Evolutionary conservation across 2,888 invertebrate genomes (phyloP).

Genomic region (Antheraea yamamai): DNA sequence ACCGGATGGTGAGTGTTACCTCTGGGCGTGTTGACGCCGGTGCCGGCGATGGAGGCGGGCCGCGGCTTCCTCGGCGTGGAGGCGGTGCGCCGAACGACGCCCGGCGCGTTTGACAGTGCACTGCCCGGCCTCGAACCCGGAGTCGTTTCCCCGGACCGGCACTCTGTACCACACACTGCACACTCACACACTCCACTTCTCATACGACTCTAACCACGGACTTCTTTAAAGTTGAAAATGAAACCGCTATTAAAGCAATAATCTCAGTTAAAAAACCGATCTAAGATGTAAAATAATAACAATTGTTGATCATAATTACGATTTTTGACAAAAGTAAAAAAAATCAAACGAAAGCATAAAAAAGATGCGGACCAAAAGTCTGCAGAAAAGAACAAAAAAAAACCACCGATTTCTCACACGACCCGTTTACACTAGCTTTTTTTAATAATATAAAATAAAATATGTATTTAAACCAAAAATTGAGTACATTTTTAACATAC

Average conservation of each 20-base stretch:
- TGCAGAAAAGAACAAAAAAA: too few species aligned
- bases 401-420: too few species aligned
- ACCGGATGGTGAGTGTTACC: constrained; percentile 41
- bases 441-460: too few species aligned
- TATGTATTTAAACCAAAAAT: too few species aligned
- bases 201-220: neutral
- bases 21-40: constrained; percentile 86
- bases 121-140: constrained; percentile 92
- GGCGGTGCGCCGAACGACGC: constrained; percentile 79
- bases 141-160: constrained; percentile 87
- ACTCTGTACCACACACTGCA: constrained; percentile 35
- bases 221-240: neutral
- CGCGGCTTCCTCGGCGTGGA: constrained; percentile 85
- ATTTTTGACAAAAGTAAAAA: too few species aligned
- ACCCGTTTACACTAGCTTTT: too few species aligned
- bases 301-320: too few species aligned
- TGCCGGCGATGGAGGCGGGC: constrained; percentile 88
- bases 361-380: too few species aligned
- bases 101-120: constrained; percentile 86
- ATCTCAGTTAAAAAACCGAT: neutral
- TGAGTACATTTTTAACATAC: too few species aligned
- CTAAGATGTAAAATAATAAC: too few species aligned
- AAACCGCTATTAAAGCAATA: too few species aligned
- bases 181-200: neutral
- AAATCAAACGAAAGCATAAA: too few species aligned